These are phyloP conservation scores for Lophius americanus DNA, from an alignment of 2,797 vertebrate genomes.

Conservation along the genomic window DNA sequence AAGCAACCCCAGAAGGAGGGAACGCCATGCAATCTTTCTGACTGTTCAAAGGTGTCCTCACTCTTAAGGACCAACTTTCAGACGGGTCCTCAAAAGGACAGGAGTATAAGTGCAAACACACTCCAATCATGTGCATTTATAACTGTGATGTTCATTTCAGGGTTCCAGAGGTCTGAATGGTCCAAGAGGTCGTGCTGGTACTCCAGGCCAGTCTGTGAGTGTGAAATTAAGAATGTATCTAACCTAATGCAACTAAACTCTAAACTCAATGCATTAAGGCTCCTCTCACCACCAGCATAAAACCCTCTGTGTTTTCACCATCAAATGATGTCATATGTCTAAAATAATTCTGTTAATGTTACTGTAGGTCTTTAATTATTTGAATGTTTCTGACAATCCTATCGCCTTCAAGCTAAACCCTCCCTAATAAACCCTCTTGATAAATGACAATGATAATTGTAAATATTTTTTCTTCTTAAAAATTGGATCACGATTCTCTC, in stretches of 20 bases:
- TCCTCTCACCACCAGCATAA: slow-evolving; percentile 9
- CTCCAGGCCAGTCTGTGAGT: slow-evolving; percentile 89
- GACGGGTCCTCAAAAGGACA: not conserved
- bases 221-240: slow-evolving; percentile 18
- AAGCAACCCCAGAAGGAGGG: not conserved
- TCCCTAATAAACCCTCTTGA: no score
- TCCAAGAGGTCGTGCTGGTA: slow-evolving; percentile 87
- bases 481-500: no score
- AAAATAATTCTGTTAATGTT: slow-evolving; percentile 8
- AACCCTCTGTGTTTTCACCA: slow-evolving; percentile 8
- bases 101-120: not conserved
- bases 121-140: not conserved
- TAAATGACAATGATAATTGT: no score
- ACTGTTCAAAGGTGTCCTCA: not conserved
- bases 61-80: not conserved
- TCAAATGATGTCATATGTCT: slow-evolving; percentile 9
- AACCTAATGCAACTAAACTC: not conserved
- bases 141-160: slow-evolving; percentile 67
- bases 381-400: no score
- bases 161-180: slow-evolving; percentile 89
- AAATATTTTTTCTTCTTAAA: no score
- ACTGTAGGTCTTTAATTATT: slow-evolving; percentile 31
- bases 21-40: not conserved
- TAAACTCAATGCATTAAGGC: no score
- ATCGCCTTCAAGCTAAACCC: no score